phyloP scores from a whole-genome alignment of 2,113 vertebrate species.

The Pantherophis guttatus region DNA sequence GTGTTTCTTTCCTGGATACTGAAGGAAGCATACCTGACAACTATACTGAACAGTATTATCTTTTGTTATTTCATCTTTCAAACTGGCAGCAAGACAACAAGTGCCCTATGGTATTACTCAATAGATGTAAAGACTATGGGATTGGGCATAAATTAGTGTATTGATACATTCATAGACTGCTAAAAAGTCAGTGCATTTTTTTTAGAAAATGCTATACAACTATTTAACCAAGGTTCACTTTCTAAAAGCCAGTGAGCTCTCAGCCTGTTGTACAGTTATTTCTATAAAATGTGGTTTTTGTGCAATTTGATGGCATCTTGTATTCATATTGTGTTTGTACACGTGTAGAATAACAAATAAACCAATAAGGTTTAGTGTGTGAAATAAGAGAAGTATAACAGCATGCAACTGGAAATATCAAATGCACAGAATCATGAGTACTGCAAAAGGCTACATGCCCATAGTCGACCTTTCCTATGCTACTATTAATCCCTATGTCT shows the following conservation, averaged over 20 bases:
- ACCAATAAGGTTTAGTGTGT: slow-evolving; percentile 44
- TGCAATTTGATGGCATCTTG: slow-evolving; percentile 68
- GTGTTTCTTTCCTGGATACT: too few relatives aligned
- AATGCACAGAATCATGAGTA: not conserved
- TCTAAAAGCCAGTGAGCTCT: not conserved
- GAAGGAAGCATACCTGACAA: too few relatives aligned
- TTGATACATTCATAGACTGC: not conserved
- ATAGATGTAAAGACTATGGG: not conserved
- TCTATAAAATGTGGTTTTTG: slow-evolving; percentile 50
- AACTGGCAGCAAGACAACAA: not conserved
- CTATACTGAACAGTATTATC: not conserved
- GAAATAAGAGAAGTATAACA: not conserved
- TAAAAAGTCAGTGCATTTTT: not conserved
- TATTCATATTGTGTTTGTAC: slow-evolving; percentile 67
- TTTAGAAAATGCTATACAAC: not conserved
- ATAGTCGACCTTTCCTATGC: not conserved
- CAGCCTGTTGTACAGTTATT: slow-evolving; percentile 69
- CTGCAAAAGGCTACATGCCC: not conserved
- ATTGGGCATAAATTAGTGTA: not conserved
- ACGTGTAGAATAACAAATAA: slow-evolving; percentile 69
- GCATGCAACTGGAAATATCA: not conserved
- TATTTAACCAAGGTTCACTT: not conserved
- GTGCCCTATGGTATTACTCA: not conserved
- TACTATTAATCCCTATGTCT: not conserved
- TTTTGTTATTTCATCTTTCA: not conserved